Percentiles rank a stretch among this genome's conserved stretches.
phyloP scores from a whole-genome alignment of 1,140 invertebrate species.

The Conus betulinus region DNA sequence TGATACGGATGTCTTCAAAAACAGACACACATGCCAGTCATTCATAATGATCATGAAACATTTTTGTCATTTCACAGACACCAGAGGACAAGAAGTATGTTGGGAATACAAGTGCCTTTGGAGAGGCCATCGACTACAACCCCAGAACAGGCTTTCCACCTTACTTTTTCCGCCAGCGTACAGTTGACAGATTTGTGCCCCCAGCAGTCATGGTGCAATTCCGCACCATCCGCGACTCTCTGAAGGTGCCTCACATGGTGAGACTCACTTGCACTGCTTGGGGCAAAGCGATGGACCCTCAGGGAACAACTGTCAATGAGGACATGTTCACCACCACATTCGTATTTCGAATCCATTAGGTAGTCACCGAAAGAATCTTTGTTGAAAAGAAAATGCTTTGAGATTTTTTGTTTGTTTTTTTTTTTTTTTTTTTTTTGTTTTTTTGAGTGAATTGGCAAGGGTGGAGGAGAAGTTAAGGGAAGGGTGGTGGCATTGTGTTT shows the following conservation, averaged over 20 bases:
- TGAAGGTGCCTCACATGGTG: background rate
- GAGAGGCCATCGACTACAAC: conserved; percentile 19
- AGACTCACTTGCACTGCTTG: background rate
- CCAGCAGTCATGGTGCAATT: conserved; percentile 21
- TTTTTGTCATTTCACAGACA: background rate
- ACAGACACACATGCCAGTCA: no score
- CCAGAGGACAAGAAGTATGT: conserved; percentile 7
- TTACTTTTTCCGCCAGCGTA: conserved; percentile 8
- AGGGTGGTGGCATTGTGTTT: no score
- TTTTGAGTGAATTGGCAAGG: background rate
- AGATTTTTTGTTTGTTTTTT: background rate
- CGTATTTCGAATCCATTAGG: background rate
- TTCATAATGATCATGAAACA: no score
- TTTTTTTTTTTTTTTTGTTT: background rate
- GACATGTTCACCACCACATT: background rate
- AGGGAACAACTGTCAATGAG: background rate
- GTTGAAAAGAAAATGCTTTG: background rate
- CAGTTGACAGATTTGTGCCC: background rate
- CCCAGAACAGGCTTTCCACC: background rate
- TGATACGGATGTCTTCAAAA: no score
- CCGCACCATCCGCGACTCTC: background rate
- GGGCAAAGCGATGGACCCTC: background rate
- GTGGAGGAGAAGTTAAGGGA: no score
- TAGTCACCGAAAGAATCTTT: background rate
- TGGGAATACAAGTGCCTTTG: background rate